Evolutionary conservation across 2,113 vertebrate genomes (phyloP), one percentile per base, ranked within the genome.

Genomic region (Archocentrus centrarchus): DNA sequence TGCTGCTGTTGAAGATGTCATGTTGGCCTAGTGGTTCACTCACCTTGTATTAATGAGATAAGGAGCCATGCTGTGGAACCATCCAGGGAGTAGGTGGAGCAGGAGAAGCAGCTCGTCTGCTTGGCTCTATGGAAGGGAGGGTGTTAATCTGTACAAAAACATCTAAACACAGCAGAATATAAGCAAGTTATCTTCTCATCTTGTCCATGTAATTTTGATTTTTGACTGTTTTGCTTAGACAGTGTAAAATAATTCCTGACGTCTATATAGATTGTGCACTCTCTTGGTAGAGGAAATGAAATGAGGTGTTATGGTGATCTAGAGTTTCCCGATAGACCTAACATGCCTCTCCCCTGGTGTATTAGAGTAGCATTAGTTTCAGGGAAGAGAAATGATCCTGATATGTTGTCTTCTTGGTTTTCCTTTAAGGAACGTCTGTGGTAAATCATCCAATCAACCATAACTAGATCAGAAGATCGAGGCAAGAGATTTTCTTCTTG

Each of bases 221-320:
- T 93, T 93, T 84, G 81, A 80, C 87, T 83, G 83, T 96, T 96
- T 94, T 96, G 96, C 96, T 96, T 96, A 96, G 95, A 90, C 92
- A 76, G 95, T 96, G 96, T 95, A 96, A 96, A 95, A 94, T 87
- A 96, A 96, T 89, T 95, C 96, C 93, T 90, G 61, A 68, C 87
- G 90, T 90, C 88, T 89, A 3, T 91, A 93, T 92, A 81, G 89
- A 95, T 92, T 91, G 82, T 86, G 90, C 91, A 93, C 86, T 93
- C 94, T 92, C 86, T 83, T 76, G 79, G 86, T 62, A 63, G 79
- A 84, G 84, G 79, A 83, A 94, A 93, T 95, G 84, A 95, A 94
- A 91, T 88, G 87, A 84, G 88, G 91, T 80, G 88, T 92, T 88
- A 93, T 90, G 89, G 84, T 83, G 93, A 92, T 93, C 92, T 96